Evolutionary conservation across 2,888 invertebrate species (phyloP).

Genomic region (Phyto melanocephala): DNA sequence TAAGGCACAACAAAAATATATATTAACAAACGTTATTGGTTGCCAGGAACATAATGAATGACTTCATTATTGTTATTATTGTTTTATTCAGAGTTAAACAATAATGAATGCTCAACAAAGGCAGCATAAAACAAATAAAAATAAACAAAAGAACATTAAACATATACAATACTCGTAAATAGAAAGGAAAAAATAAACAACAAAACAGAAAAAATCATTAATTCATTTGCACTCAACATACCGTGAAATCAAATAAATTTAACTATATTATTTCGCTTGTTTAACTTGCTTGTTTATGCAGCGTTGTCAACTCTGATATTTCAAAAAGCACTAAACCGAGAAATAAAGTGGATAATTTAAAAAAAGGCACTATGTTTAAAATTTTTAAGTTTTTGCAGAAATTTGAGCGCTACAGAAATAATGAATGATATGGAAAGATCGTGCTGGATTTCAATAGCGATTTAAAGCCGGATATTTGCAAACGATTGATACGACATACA

Average conservation of each 20-base stretch:
- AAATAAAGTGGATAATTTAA: too few relatives aligned
- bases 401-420: too few relatives aligned
- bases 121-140: background rate
- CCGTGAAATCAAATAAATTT: slow-evolving; percentile 50
- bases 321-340: too few relatives aligned
- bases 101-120: slow-evolving; percentile 4
- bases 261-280: slow-evolving; percentile 52
- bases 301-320: too few relatives aligned
- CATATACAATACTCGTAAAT: background rate
- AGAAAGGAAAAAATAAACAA: background rate
- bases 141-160: background rate
- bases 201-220: slow-evolving; percentile 16
- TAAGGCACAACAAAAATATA: slow-evolving; percentile 26
- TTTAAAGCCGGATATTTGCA: too few relatives aligned
- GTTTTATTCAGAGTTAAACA: slow-evolving; percentile 41
- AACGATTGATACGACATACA: too few relatives aligned
- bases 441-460: too few relatives aligned
- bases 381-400: too few relatives aligned
- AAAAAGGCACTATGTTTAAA: too few relatives aligned
- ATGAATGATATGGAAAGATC: too few relatives aligned
- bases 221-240: slow-evolving; percentile 48
- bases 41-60: slow-evolving; percentile 36
- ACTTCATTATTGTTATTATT: slow-evolving; percentile 49
- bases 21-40: slow-evolving; percentile 51
- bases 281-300: too few relatives aligned